Conservation (phyloP, 2,888 invertebrate species). For the Mesochorus sp. region DNA sequence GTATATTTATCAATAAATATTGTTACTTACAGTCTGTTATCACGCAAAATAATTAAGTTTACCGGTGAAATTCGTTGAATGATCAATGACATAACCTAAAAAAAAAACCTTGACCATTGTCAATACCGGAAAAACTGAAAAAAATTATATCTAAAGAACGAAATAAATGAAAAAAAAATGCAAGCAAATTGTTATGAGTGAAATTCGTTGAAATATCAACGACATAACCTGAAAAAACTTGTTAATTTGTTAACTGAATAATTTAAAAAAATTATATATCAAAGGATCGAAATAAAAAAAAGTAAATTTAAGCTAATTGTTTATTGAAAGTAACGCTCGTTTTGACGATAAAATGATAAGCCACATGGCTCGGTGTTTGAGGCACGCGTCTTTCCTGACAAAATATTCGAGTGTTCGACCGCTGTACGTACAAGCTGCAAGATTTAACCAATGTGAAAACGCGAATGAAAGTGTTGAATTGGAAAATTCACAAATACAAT, state of each 20-base stretch:
- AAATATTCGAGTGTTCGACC: slow-evolving; percentile 3
- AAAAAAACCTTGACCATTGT: not conserved
- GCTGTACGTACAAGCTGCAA: not conserved
- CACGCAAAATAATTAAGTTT: no score
- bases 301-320: no score
- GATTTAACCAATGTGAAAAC: no score
- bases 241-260: no score
- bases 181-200: not conserved
- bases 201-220: no score
- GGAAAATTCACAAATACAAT: no score
- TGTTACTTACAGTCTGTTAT: not conserved
- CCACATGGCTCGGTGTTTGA: slow-evolving; percentile 44
- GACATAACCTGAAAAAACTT: no score
- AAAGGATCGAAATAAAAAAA: no score
- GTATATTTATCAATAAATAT: not conserved
- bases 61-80: not conserved
- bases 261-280: no score
- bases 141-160: not conserved
- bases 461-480: no score
- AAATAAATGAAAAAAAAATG: not conserved
- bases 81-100: slow-evolving; percentile 35
- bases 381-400: slow-evolving; percentile 3
- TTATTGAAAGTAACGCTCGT: not conserved
- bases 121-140: not conserved
- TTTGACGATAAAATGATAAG: slow-evolving; percentile 39